Conservation (phyloP, 2,797 vertebrate genomes). For the Takifugu rubripes region DNA sequence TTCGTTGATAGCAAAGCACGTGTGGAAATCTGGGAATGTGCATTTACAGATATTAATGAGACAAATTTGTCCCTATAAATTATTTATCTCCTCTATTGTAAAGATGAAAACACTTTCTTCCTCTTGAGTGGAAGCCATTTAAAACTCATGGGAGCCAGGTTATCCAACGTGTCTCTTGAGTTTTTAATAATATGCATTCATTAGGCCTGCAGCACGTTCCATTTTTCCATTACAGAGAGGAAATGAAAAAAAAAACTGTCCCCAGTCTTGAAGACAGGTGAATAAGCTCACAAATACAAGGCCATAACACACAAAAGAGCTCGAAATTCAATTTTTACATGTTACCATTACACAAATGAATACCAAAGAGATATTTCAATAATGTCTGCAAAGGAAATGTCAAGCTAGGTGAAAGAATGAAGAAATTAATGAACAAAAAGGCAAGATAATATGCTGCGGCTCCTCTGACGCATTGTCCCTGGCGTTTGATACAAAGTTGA, state of each 20-base stretch:
- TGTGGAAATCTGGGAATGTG: too few relatives aligned
- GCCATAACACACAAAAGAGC: neutral
- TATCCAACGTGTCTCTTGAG: slow-evolving; percentile 25
- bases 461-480: neutral
- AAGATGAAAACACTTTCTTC: neutral
- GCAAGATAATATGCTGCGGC: neutral
- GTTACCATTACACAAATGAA: slow-evolving; percentile 1
- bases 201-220: slow-evolving; percentile 11
- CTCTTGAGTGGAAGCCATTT: slow-evolving; percentile 39
- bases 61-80: too few relatives aligned
- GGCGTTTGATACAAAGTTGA: neutral
- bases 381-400: neutral
- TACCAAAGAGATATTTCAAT: neutral
- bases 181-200: slow-evolving; percentile 50
- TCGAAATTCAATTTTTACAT: neutral
- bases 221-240: slow-evolving; percentile 27
- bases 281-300: slow-evolving; percentile 37
- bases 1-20: too few relatives aligned
- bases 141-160: slow-evolving; percentile 32
- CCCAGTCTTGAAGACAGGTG: slow-evolving; percentile 11
- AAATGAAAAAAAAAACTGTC: slow-evolving; percentile 10
- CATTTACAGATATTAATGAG: too few relatives aligned
- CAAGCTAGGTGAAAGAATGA: neutral
- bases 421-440: neutral
- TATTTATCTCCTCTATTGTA: too few relatives aligned